phyloP scores from a whole-genome alignment of 2,113 vertebrate genomes.

The Eurypyga helias region DNA sequence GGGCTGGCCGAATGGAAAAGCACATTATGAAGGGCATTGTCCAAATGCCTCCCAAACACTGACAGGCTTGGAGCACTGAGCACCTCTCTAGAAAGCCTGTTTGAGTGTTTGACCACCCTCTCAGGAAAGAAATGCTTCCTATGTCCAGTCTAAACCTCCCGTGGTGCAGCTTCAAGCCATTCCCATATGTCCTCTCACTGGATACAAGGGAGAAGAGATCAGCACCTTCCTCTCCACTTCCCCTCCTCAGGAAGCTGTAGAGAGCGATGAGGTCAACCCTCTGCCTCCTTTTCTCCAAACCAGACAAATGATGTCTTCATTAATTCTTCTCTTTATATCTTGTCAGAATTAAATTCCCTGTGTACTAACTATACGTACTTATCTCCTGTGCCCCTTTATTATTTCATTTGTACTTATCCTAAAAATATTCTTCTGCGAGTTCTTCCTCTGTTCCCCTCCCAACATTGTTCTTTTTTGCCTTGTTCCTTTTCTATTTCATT shows the following conservation, averaged over 20 bases:
- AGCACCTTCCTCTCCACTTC: not conserved
- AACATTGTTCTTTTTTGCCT: not conserved
- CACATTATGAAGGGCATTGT: not conserved
- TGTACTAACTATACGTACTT: not conserved
- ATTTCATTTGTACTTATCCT: not conserved
- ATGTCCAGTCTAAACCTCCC: not conserved
- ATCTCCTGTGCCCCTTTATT: not conserved
- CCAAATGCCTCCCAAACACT: not conserved
- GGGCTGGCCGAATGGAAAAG: not conserved
- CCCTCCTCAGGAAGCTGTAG: not conserved
- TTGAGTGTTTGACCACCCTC: not conserved
- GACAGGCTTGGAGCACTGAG: not conserved
- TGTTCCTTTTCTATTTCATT: not conserved
- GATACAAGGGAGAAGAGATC: not conserved
- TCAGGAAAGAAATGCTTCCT: not conserved
- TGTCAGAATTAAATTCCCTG: not conserved
- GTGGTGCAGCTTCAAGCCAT: not conserved
- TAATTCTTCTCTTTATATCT: not conserved
- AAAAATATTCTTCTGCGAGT: not conserved
- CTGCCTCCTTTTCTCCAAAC: not conserved
- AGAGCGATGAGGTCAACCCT: not conserved
- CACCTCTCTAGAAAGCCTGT: not conserved
- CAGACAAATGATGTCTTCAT: not conserved
- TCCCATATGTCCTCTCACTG: rapidly evolving
- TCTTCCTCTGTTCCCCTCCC: not conserved